phyloP scores from a whole-genome alignment of 2,888 invertebrate genomes.

The Malacosoma neustria region DNA sequence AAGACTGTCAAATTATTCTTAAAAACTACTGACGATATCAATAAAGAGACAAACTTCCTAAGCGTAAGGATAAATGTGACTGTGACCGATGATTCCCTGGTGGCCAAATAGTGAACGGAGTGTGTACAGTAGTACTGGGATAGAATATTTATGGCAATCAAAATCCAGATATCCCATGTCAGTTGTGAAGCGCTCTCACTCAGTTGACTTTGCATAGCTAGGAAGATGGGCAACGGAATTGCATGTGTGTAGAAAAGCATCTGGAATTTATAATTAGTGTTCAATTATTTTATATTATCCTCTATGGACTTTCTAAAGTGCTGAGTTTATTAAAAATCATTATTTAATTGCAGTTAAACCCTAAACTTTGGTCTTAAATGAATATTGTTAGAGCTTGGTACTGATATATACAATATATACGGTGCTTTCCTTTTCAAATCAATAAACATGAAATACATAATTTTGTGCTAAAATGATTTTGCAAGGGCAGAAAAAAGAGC shows the following conservation, averaged over 20 bases:
- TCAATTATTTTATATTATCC: too few relatives aligned
- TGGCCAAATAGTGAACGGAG: conserved; percentile 54
- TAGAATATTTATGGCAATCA: conserved; percentile 40
- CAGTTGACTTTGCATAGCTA: conserved; percentile 42
- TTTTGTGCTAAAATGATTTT: too few relatives aligned
- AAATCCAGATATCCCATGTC: conserved; percentile 33
- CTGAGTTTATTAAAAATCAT: too few relatives aligned
- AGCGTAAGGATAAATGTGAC: conserved; percentile 59
- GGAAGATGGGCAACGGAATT: conserved; percentile 50
- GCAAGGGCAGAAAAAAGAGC: too few relatives aligned
- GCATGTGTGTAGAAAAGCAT: conserved; percentile 63
- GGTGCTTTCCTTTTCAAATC: too few relatives aligned
- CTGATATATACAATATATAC: too few relatives aligned
- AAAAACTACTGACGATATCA: conserved; percentile 56
- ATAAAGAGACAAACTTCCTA: conserved; percentile 52
- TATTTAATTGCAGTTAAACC: too few relatives aligned
- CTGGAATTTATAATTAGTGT: conserved; percentile 33
- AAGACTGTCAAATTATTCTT: conserved; percentile 53
- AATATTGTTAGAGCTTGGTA: too few relatives aligned
- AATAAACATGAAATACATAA: too few relatives aligned
- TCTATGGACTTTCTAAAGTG: too few relatives aligned
- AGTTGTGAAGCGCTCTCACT: conserved; percentile 24
- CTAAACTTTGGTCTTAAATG: too few relatives aligned
- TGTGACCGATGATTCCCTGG: conserved; percentile 53
- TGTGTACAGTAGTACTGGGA: conserved; percentile 54